Conservation (phyloP, 2,797 vertebrate genomes). For the Peromyscus attwateri region DNA sequence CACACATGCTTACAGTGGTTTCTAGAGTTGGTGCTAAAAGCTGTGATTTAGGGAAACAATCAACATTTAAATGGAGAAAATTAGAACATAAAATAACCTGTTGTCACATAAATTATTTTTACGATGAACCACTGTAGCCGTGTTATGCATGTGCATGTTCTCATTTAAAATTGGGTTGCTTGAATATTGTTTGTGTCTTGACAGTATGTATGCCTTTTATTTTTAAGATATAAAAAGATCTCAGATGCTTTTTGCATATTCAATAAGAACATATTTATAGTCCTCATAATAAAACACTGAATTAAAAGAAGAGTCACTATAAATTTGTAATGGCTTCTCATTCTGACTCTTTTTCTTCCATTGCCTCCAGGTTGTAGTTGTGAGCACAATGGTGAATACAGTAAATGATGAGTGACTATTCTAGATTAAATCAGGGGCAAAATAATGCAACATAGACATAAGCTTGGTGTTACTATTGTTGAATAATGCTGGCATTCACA, state of each 20-base stretch:
- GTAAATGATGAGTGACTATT: conserved; percentile 52
- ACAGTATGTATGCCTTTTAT: not conserved
- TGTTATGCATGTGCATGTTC: conserved; percentile 75
- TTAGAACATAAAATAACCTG: conserved; percentile 80
- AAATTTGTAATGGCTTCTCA: conserved; percentile 77
- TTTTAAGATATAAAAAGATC: conserved; percentile 74
- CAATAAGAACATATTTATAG: conserved; percentile 68
- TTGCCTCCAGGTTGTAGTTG: conserved; percentile 65
- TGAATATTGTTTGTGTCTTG: conserved; percentile 79
- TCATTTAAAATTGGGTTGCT: conserved; percentile 81
- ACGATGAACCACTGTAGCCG: conserved; percentile 60
- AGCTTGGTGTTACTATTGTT: conserved; percentile 35
- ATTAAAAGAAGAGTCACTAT: conserved; percentile 78
- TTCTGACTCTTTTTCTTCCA: conserved; percentile 64
- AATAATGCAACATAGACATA: not conserved
- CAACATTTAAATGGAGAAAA: conserved; percentile 78
- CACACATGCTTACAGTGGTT: conserved; percentile 66
- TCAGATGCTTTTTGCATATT: conserved; percentile 81
- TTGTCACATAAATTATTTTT: conserved; percentile 76
- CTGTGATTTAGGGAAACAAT: conserved; percentile 82
- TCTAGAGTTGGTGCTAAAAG: conserved; percentile 72
- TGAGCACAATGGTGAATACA: conserved; percentile 55
- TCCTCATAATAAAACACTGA: conserved; percentile 81
- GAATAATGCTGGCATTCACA: conserved; percentile 38
- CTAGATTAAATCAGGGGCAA: conserved; percentile 49